A percentile compares a stretch with the other conserved stretches of the same genome.
Evolutionary conservation across 2,113 vertebrate species (phyloP).

Genomic region (Phoenicopterus ruber): DNA sequence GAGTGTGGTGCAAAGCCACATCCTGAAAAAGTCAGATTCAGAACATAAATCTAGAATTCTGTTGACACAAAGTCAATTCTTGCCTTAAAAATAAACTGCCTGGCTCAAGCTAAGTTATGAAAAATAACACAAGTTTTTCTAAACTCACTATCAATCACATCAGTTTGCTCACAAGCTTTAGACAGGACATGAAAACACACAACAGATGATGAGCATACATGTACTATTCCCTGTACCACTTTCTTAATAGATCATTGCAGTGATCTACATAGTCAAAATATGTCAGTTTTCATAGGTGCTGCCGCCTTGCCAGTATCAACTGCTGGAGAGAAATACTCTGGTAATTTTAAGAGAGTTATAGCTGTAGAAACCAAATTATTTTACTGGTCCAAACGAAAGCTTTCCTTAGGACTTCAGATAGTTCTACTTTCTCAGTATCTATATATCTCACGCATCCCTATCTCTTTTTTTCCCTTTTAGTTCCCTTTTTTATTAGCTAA

Average conservation of each 20-base stretch:
- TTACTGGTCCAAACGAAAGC: background rate
- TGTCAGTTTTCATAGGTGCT: background rate
- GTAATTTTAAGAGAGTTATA: background rate
- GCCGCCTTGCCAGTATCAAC: background rate
- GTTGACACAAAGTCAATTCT: conserved; percentile 51
- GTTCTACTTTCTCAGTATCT: background rate
- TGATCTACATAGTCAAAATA: background rate
- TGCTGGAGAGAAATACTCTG: background rate
- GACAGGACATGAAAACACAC: background rate
- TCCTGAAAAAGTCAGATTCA: conserved; percentile 3
- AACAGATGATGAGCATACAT: background rate
- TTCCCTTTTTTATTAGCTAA: background rate
- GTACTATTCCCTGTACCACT: background rate
- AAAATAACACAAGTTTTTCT: conserved; percentile 3
- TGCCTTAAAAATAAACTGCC: conserved; percentile 42
- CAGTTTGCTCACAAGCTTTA: background rate
- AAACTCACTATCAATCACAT: background rate
- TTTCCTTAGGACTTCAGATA: background rate
- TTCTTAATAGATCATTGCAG: background rate
- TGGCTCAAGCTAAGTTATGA: conserved; percentile 12
- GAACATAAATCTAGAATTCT: conserved; percentile 12
- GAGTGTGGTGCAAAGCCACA: background rate
- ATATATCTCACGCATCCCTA: background rate
- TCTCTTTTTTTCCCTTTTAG: background rate
- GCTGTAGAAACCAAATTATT: background rate